A percentile compares a stretch with the other conserved stretches of the same genome.
These are phyloP conservation scores for Ormyrus pomaceus DNA, from an alignment of 2,888 invertebrate genomes.

Conservation along the genomic window DNA sequence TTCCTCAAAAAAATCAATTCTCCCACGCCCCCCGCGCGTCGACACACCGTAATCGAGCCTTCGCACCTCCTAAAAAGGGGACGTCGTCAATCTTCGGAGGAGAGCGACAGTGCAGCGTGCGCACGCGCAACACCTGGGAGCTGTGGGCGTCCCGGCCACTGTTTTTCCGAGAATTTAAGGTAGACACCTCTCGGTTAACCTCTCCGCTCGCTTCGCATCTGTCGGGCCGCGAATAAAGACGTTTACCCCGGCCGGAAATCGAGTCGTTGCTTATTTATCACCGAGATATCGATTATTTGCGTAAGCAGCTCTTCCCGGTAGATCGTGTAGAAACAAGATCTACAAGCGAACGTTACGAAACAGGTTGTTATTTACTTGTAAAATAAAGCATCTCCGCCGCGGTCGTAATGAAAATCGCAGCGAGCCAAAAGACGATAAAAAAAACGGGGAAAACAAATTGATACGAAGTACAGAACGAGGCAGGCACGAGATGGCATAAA, in stretches of 20 bases:
- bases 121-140: conserved; percentile 16
- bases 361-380: too few species aligned
- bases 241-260: too few species aligned
- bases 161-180: conserved; percentile 23
- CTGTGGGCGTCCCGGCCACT: not conserved
- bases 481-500: not conserved
- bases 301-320: too few species aligned
- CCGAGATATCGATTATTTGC: too few species aligned
- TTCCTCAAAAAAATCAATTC: not conserved
- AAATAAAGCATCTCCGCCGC: too few species aligned
- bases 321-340: too few species aligned
- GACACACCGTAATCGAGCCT: not conserved
- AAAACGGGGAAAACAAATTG: not conserved
- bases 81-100: not conserved
- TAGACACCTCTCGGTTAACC: conserved; percentile 34
- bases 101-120: too few species aligned
- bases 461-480: not conserved
- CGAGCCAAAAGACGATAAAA: not conserved
- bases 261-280: too few species aligned
- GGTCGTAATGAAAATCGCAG: too few species aligned
- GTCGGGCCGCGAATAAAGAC: not conserved
- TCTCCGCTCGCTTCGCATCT: conserved; percentile 33
- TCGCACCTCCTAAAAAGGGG: not conserved
- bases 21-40: not conserved
- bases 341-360: too few species aligned